Base-by-base conservation (phyloP, 2,113 vertebrate genomes). In the Periophthalmodon schlosseri region DNA sequence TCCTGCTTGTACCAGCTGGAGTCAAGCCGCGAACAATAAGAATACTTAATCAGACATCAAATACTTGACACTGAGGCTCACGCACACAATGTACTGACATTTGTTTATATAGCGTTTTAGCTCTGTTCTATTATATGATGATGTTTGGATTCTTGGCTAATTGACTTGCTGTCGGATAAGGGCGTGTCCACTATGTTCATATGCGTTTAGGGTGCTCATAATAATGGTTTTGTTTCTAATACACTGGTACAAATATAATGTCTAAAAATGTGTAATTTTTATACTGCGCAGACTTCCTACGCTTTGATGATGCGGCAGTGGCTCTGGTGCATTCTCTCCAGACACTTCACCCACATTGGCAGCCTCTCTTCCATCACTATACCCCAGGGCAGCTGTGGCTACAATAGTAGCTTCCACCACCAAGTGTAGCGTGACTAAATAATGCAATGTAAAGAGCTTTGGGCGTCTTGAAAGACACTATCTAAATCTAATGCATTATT, bases 21-120 rank as follows among this genome's bases (percentile, higher is more conserved):
- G 78, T 84, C 85, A 83, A 75, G 82, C 74, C 54, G 71, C 46
- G 84, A 91, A 88, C 89, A 92, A 89, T 91, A 78, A 82, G 86
- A 90, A 91, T 87, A 82, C 81, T 88, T 91, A 81, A 89, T 89
- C 89, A 89, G 76, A 84, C 85, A 89, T 90, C 89, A 91, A 89
- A 89, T 81, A 79, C 82, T 79, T 76, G 57, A 69, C 80, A 72
- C 50, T 74, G 77, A 79, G 65, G 79, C 67, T 44, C 34, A 39
- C 63, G 10, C 33, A 13, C 63, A 13, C 63, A 65, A n/a, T 39
- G 28, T 63, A 34, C 60, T 4, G 7, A n/a, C 36, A 39, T 44
- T 65, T n/a, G 63, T 65, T 44, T 65, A 44, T 39, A 39, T 65
- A 39, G 63, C 69, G 54, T 65, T 24, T 72, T 79, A 14, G 57